Conservation (phyloP, 2,888 invertebrate genomes). For the Sabatieria punctata region DNA sequence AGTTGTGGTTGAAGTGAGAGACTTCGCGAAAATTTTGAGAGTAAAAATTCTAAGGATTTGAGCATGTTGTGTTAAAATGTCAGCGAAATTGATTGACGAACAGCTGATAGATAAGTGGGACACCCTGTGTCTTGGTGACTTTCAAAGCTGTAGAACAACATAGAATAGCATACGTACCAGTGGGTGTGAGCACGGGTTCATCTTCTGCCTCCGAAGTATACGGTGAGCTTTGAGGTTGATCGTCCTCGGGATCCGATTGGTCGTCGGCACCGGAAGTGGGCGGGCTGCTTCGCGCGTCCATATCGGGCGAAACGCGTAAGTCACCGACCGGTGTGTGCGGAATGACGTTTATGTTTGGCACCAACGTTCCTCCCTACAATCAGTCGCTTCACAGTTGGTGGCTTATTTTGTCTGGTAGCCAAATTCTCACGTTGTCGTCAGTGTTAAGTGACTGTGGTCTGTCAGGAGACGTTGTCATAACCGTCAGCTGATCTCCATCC, state of each 20-base stretch:
- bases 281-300: conserved; percentile 1
- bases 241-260: conserved; percentile 35
- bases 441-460: conserved; percentile 12
- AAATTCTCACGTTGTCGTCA: conserved; percentile 3
- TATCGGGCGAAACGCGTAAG: background rate
- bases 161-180: too few relatives aligned
- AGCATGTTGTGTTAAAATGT: too few relatives aligned
- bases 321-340: conserved; percentile 24
- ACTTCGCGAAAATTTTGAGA: too few relatives aligned
- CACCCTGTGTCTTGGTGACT: too few relatives aligned
- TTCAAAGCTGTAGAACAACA: too few relatives aligned
- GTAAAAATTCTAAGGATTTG: too few relatives aligned
- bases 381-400: too few relatives aligned
- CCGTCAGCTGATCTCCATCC: conserved; percentile 34
- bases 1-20: too few relatives aligned
- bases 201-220: conserved; percentile 7
- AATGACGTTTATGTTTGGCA: conserved; percentile 27
- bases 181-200: too few relatives aligned
- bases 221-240: conserved; percentile 31
- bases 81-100: too few relatives aligned
- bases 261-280: conserved; percentile 29
- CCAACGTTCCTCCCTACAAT: conserved; percentile 14
- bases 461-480: conserved; percentile 21
- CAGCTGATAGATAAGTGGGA: too few relatives aligned
- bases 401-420: conserved; percentile 6